These are phyloP conservation scores for Eulithis testata DNA, from an alignment of 2,888 invertebrate genomes.

Conservation along the genomic window DNA sequence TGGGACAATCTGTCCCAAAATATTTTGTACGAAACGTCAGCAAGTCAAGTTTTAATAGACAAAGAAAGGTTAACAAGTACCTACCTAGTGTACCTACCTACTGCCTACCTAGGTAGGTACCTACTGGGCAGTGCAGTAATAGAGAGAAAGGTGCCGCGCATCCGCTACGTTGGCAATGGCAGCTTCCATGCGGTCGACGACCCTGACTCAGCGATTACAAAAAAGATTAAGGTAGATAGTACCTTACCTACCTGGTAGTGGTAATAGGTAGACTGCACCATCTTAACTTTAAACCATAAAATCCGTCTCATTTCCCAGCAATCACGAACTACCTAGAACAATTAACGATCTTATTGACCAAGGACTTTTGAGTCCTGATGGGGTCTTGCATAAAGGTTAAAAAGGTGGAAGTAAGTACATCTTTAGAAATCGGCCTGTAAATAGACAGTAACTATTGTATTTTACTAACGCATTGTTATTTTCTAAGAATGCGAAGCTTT, in stretches of 20 bases:
- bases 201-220: constrained; percentile 75
- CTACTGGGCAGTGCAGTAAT: constrained; percentile 58
- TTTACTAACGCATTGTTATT: constrained; percentile 39
- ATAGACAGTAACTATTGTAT: constrained; percentile 32
- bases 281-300: constrained; percentile 32
- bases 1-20: too few species aligned
- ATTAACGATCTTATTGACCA: constrained; percentile 25
- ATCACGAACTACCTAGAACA: constrained; percentile 31
- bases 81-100: constrained; percentile 8
- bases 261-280: constrained; percentile 34
- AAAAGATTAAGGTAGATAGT: constrained; percentile 66
- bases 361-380: constrained; percentile 8
- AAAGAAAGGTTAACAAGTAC: constrained; percentile 49
- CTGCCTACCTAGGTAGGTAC: constrained; percentile 5
- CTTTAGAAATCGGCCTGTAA: constrained; percentile 41
- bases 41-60: constrained; percentile 47
- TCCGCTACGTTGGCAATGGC: constrained; percentile 73
- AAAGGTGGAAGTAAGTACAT: constrained; percentile 25
- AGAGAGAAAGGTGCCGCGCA: constrained; percentile 75
- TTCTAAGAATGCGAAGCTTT: constrained; percentile 42
- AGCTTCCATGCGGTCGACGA: constrained; percentile 79
- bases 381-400: constrained; percentile 39
- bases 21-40: too few species aligned
- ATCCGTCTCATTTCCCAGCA: too few species aligned
- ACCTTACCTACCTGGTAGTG: constrained; percentile 43